Evolutionary conservation across 2,113 vertebrate species (phyloP).

Genomic region (Daubentonia madagascariensis): DNA sequence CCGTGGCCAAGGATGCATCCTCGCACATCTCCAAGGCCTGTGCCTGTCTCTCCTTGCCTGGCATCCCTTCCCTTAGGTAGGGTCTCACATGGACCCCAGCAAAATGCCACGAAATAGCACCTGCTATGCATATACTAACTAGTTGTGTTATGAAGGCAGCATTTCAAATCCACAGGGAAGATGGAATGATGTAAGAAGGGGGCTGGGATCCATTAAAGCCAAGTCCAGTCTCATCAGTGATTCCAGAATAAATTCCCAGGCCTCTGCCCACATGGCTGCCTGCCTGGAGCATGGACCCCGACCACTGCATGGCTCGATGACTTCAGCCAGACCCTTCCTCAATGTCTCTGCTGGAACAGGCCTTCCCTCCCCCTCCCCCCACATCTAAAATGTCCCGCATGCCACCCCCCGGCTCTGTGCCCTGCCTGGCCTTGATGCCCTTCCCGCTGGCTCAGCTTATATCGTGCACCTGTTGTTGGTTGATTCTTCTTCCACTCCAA

Average conservation of each 20-base stretch:
- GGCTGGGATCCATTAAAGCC: neutral
- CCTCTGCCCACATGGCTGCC: neutral
- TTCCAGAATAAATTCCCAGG: neutral
- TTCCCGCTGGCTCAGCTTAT: neutral
- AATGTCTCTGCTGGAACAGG: neutral
- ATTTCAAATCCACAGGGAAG: neutral
- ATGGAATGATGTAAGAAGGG: fast-evolving
- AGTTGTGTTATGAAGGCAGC: fast-evolving
- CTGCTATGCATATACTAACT: neutral
- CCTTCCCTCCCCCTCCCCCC: neutral
- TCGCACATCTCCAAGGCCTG: fast-evolving
- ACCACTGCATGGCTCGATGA: fast-evolving
- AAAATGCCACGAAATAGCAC: fast-evolving
- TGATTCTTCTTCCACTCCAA: neutral
- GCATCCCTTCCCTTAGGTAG: neutral
- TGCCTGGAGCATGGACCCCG: neutral
- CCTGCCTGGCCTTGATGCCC: fast-evolving
- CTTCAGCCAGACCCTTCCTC: neutral
- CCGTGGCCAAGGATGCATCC: neutral
- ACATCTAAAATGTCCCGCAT: fast-evolving
- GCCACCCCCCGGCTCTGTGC: neutral
- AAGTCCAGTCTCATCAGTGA: neutral
- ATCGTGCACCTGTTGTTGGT: fast-evolving
- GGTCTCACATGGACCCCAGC: fast-evolving
- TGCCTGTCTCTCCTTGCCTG: neutral